Evolutionary conservation across 2,797 vertebrate genomes (phyloP), one percentile per base, ranked within the genome.

Genomic region (Kryptolebias ocellatus): DNA sequence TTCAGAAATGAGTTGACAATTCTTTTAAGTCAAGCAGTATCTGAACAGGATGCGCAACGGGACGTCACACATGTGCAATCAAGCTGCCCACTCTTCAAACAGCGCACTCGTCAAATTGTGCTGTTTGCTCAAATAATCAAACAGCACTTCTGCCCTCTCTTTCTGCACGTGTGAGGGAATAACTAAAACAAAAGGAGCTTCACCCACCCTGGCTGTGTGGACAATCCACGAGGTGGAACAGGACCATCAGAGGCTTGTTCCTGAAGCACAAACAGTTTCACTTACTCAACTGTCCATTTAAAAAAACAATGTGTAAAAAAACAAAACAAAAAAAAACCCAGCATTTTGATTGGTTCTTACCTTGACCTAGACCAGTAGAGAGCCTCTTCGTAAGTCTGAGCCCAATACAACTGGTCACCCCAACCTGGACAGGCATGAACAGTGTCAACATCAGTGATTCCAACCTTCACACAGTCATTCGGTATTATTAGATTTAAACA

Each of bases 391-490:
- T 99, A 99, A 0, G 98, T 99, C 92, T 99, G 98, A 0, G 95
- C 96, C 98, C 98, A 99, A 77, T 95, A 93, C 74, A 97, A 92
- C 71, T 97, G 94, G 75, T 99, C 98, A 0, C 96, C 98, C 98
- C 98, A 99, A 59, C 98, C 98, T 99, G 83, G 17, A 74, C 68
- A 55, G 14, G 78, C 67, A 18, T 10, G 57, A 1, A 67, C 49
- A 65, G 0, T 45, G 45, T 39, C 17, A 11, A 60, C 4, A 37
- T 27, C 42, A 62, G 1, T 12, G 20, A 49, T 4, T 58, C 31
- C 2, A 61, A 11, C 10, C 10, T 11, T 11, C 9, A 39, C 0
- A 24, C 6, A 34, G 1, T 50, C 2, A 11, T 39, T 45, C 44
- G 46, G 27, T 12, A 14, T 24, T 1, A 24, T 24, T 56, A 1